Percentiles rank a stretch among this genome's conserved stretches.
Evolutionary conservation across 2,113 vertebrate species (phyloP).

Genomic region (Entomyzon cyanotis): DNA sequence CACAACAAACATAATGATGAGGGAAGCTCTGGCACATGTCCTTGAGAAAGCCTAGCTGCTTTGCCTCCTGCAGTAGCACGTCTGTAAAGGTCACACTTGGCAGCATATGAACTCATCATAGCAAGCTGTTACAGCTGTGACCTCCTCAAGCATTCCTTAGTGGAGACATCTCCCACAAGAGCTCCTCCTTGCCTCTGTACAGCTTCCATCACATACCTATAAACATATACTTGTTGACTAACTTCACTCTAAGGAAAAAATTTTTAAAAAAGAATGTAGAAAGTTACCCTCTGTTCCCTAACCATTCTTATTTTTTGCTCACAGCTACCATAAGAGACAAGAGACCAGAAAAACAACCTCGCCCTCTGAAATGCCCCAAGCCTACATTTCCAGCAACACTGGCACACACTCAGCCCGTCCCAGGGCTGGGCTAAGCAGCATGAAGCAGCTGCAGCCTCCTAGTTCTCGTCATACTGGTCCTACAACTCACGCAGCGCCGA

Average conservation of each 20-base stretch:
- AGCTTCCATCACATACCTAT: neutral
- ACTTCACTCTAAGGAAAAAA: neutral
- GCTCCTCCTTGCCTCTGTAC: neutral
- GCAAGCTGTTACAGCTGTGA: neutral
- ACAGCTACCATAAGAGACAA: neutral
- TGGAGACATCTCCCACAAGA: neutral
- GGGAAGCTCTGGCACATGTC: neutral
- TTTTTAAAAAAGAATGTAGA: neutral
- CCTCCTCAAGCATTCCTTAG: neutral
- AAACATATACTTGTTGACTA: neutral
- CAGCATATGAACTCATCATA: neutral
- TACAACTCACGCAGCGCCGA: neutral
- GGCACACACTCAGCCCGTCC: accelerated
- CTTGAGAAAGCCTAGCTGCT: neutral
- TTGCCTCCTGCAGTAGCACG: neutral
- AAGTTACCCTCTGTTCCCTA: neutral
- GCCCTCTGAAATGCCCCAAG: neutral
- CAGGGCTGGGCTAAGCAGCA: neutral
- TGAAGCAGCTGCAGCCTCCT: neutral
- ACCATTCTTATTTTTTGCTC: neutral
- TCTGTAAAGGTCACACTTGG: neutral
- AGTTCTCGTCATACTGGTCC: slow-evolving; percentile 11
- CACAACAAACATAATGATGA: neutral
- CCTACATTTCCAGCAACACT: neutral
- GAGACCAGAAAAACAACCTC: neutral